Percentiles rank a stretch among this genome's conserved stretches.
Conservation (phyloP, 2,888 invertebrate species). For the Clitarchus hookeri region DNA sequence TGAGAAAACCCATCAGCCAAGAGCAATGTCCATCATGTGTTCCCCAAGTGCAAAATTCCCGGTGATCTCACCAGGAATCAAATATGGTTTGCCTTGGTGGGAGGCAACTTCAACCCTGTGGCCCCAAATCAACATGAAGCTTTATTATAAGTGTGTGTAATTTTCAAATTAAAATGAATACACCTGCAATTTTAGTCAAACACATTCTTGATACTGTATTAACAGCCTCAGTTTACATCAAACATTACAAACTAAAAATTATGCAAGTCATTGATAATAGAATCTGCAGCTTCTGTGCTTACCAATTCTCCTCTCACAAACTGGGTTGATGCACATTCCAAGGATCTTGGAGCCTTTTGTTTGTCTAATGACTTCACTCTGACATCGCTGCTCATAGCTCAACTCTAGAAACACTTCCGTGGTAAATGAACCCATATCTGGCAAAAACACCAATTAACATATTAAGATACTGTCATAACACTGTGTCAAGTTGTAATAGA, state of each 20-base stretch:
- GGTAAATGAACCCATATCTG: conserved; percentile 40
- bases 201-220: too few species aligned
- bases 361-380: conserved; percentile 59
- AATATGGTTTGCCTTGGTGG: too few species aligned
- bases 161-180: too few species aligned
- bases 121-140: too few species aligned
- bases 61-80: too few species aligned
- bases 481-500: background rate
- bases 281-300: conserved; percentile 32
- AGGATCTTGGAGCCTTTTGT: conserved; percentile 58
- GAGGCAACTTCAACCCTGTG: too few species aligned
- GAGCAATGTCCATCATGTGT: too few species aligned
- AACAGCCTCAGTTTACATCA: too few species aligned
- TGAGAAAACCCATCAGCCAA: too few species aligned
- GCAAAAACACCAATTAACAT: background rate
- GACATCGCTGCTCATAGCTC: conserved; percentile 58
- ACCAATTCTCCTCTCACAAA: conserved; percentile 57
- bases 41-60: too few species aligned
- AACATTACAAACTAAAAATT: conserved; percentile 20
- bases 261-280: conserved; percentile 25
- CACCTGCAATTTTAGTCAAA: too few species aligned
- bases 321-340: conserved; percentile 58
- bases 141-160: too few species aligned
- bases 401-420: conserved; percentile 51
- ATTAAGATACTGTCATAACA: background rate